These are phyloP conservation scores for Cardiocondyla obscurior DNA, from an alignment of 1,140 invertebrate species.

Conservation along the genomic window DNA sequence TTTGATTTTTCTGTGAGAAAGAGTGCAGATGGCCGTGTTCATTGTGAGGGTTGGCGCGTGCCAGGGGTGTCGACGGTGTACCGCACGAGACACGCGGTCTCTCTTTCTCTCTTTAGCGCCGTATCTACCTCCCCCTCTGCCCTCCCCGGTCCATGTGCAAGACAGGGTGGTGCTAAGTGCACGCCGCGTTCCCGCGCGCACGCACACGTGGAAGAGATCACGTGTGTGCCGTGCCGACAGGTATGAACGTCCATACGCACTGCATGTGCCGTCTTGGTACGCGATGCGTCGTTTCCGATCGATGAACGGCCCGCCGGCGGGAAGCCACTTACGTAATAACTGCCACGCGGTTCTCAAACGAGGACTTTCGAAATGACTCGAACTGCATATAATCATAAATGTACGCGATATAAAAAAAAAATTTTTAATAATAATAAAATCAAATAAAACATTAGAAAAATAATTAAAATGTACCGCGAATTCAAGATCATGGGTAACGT, in stretches of 20 bases:
- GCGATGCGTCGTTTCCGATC: slow-evolving; percentile 21
- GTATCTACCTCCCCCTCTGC: not conserved
- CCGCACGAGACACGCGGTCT: slow-evolving; percentile 58
- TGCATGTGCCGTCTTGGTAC: not conserved
- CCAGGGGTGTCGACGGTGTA: slow-evolving; percentile 68
- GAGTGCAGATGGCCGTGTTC: slow-evolving; percentile 73
- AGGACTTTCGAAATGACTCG: not conserved
- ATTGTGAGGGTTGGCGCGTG: slow-evolving; percentile 73
- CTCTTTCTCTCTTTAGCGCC: not conserved
- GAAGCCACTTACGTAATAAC: slow-evolving; percentile 70
- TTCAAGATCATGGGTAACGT: too few species aligned
- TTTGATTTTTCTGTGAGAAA: slow-evolving; percentile 76
- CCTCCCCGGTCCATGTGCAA: not conserved
- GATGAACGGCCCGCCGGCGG: slow-evolving; percentile 37
- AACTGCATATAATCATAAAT: too few species aligned
- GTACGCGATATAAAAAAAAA: too few species aligned
- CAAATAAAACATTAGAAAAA: not conserved
- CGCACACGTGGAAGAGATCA: not conserved
- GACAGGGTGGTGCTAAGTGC: slow-evolving; percentile 6
- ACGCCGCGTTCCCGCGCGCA: slow-evolving; percentile 8
- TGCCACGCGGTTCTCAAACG: slow-evolving; percentile 66
- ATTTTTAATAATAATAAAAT: too few species aligned
- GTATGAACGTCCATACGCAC: not conserved
- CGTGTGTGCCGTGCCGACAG: slow-evolving; percentile 11
- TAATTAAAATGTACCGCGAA: not conserved